These are phyloP conservation scores for Baccha elongata DNA, from an alignment of 2,888 invertebrate species.

Conservation along the genomic window DNA sequence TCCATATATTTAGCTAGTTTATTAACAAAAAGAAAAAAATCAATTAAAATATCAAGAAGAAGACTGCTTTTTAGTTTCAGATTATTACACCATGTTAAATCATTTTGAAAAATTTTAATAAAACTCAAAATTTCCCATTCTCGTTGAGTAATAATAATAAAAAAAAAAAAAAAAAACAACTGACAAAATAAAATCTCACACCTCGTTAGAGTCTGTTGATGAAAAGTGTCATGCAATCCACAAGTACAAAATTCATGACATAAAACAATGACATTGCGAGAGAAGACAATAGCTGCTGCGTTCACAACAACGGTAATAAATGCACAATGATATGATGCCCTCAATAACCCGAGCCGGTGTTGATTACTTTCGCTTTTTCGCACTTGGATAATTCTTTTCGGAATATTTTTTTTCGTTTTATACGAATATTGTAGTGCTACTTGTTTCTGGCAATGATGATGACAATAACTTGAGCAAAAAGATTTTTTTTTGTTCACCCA, in stretches of 20 bases:
- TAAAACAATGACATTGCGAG: not conserved
- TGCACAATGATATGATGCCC: constrained; percentile 1
- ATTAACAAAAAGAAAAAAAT: no score
- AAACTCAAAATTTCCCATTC: no score
- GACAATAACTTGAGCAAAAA: constrained; percentile 7
- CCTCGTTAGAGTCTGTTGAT: not conserved
- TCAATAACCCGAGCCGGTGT: not conserved
- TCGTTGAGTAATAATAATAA: no score
- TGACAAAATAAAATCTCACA: not conserved
- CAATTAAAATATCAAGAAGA: no score
- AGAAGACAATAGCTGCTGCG: not conserved
- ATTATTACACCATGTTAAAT: no score
- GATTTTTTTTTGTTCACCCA: no score
- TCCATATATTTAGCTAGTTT: no score
- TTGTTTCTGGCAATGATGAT: not conserved
- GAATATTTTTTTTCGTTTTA: constrained; percentile 11
- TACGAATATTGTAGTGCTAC: not conserved
- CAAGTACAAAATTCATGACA: not conserved
- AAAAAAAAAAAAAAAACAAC: not conserved
- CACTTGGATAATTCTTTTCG: constrained; percentile 16
- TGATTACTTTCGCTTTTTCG: constrained; percentile 37
- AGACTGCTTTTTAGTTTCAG: no score
- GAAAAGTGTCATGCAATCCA: not conserved
- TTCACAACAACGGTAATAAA: not conserved
- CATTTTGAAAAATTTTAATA: no score